A percentile compares a stretch with the other conserved stretches of the same genome.
Evolutionary conservation across 1,140 invertebrate genomes (phyloP).

Genomic region (Drosophila fuyamai): DNA sequence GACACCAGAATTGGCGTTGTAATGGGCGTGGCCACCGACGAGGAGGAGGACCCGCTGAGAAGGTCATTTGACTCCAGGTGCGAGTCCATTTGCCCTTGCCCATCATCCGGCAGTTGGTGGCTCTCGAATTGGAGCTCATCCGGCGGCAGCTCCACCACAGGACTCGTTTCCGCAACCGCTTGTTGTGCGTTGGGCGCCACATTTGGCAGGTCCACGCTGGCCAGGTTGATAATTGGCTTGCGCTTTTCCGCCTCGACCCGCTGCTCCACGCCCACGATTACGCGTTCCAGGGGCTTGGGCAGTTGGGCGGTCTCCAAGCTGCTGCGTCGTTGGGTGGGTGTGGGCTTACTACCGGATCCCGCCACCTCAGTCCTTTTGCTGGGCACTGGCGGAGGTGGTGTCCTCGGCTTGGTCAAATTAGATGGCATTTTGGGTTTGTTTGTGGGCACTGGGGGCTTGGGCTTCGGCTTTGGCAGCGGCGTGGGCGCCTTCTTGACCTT

Average conservation of each 20-base stretch:
- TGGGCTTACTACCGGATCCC: slow-evolving; percentile 37
- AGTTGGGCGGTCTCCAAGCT: slow-evolving; percentile 49
- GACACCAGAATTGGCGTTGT: slow-evolving; percentile 77
- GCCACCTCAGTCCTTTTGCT: slow-evolving; percentile 61
- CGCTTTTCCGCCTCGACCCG: neutral
- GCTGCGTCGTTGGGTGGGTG: slow-evolving; percentile 65
- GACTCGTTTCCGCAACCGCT: slow-evolving; percentile 6
- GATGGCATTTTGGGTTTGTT: slow-evolving; percentile 59
- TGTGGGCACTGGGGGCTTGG: slow-evolving; percentile 61
- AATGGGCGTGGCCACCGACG: slow-evolving; percentile 60
- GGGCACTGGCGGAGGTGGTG: slow-evolving; percentile 69
- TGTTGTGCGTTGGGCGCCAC: slow-evolving; percentile 9
- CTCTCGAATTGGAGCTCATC: slow-evolving; percentile 77
- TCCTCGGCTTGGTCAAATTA: slow-evolving; percentile 53
- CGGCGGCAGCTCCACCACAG: slow-evolving; percentile 51
- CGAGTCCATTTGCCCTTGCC: neutral
- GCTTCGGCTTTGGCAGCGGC: slow-evolving; percentile 25
- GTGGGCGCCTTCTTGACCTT: slow-evolving; percentile 7
- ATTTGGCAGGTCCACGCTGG: slow-evolving; percentile 76
- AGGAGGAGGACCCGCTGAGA: slow-evolving; percentile 64
- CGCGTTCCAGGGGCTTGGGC: slow-evolving; percentile 70
- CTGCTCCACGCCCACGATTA: slow-evolving; percentile 75
- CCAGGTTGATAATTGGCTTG: slow-evolving; percentile 67
- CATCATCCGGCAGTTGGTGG: slow-evolving; percentile 73
- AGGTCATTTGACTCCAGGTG: slow-evolving; percentile 27